Base-by-base conservation (phyloP, 1,140 invertebrate species). In the Drosophila suzukii region DNA sequence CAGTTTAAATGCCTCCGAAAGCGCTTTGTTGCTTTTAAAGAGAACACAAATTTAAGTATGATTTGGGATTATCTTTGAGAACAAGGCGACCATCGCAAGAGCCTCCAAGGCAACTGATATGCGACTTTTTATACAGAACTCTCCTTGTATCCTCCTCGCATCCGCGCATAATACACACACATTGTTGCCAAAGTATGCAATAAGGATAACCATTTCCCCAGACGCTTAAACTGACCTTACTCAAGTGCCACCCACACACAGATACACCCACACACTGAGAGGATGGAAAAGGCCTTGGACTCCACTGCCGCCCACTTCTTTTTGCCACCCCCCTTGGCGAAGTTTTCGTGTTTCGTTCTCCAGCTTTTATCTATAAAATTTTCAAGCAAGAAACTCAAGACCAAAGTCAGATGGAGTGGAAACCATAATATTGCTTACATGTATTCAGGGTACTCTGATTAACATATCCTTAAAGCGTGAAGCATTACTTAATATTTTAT, bases 131-230 rank as follows among this genome's bases (percentile, higher is more conserved):
- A 32, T 30, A 24, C 46, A 36, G 17, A n/a, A 50, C 17, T 59
- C 17, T 10, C 44, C 20, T 39, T 10, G 46, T 39, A 38, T 68
- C 49, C 49, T 30, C 30, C 49, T 30, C 30, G 15, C 30, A 11
- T 53, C 3, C 27, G 27, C 27, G 27, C 27, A 24, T 38, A 34
- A 66, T 46, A 65, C 47, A 44, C 54, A 66, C 13, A 44, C 44
- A 76, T 77, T 73, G 51, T 49, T 56, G 67, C 36, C 44, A 30
- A 71, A 81, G 76, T 80, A 76, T 65, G 75, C 73, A 86, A 78
- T 86, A 86, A 81, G 82, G 75, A 86, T 86, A 86, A 81, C 74
- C 76, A 86, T 86, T 86, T 85, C 82, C 82, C 82, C 73, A 86
- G 82, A 50, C 66, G 75, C 75, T 61, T 55, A 68, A 85, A 85